Conservation (phyloP, 2,888 invertebrate species). For the Mechanitis messenoides region DNA sequence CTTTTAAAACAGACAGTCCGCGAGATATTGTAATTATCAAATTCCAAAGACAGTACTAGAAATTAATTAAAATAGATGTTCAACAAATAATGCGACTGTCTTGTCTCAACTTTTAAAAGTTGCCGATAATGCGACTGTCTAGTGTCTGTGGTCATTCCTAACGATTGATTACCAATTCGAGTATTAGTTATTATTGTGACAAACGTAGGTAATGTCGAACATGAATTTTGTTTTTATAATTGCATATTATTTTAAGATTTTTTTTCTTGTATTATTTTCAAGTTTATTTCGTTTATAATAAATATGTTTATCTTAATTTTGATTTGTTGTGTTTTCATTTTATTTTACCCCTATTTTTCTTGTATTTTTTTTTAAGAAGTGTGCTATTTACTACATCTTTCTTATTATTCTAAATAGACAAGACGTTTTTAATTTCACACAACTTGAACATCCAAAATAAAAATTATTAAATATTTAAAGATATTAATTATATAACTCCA, state of each 20-base stretch:
- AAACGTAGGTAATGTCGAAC: background rate
- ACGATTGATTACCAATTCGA: constrained; percentile 19
- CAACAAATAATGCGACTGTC: background rate
- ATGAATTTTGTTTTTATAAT: constrained; percentile 3
- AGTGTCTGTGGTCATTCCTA: constrained; percentile 6
- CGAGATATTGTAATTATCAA: too few species aligned
- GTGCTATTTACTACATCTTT: background rate
- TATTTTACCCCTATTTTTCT: constrained; percentile 15
- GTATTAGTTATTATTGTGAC: constrained; percentile 18
- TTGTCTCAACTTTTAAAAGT: background rate
- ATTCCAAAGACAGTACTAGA: too few species aligned
- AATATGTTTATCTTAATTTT: constrained; percentile 27
- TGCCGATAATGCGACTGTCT: background rate
- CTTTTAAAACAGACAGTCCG: background rate
- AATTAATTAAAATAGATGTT: background rate
- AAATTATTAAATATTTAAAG: too few species aligned
- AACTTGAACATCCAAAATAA: too few species aligned
- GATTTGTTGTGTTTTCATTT: constrained; percentile 20
- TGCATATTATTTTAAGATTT: constrained; percentile 21
- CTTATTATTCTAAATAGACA: background rate
- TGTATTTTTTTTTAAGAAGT: constrained; percentile 21
- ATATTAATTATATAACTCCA: too few species aligned
- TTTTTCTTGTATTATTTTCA: constrained; percentile 41
- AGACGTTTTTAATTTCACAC: too few species aligned
- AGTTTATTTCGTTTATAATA: constrained; percentile 45